Conservation (phyloP, 92 coral and sea anemone genomes). For the Blastomussa wellsi region DNA sequence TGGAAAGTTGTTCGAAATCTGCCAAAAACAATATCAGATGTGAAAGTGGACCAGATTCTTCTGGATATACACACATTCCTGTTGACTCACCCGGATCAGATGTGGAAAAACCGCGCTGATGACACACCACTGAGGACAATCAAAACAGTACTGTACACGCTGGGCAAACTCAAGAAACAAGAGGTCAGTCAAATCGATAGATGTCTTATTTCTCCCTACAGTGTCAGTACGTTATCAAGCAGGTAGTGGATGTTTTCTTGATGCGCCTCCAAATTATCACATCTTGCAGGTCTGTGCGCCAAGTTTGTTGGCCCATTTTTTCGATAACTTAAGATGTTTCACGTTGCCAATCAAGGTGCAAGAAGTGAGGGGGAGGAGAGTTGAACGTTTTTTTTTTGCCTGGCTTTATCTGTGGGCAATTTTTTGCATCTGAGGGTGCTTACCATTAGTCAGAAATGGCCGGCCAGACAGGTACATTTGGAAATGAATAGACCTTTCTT, state of each 20-base stretch:
- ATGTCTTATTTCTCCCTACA: background rate
- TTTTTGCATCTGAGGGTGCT: too few relatives aligned
- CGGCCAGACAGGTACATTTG: too few relatives aligned
- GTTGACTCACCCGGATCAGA: slow-evolving; percentile 86
- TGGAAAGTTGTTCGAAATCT: slow-evolving; percentile 91
- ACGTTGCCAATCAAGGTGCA: too few relatives aligned
- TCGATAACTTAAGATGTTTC: too few relatives aligned
- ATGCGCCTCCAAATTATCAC: too few relatives aligned
- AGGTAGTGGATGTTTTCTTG: background rate
- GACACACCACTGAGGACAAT: slow-evolving; percentile 95
- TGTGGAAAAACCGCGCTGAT: slow-evolving; percentile 93
- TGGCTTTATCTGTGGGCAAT: too few relatives aligned
- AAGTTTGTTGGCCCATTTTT: too few relatives aligned
- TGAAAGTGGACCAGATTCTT: slow-evolving; percentile 82
- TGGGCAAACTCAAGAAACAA: slow-evolving; percentile 83
- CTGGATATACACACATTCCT: slow-evolving; percentile 89
- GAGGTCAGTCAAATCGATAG: slow-evolving; percentile 19
- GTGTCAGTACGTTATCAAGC: background rate
- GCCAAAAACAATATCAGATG: slow-evolving; percentile 70
- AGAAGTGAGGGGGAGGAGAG: too few relatives aligned
- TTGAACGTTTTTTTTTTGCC: too few relatives aligned
- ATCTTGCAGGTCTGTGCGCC: too few relatives aligned
- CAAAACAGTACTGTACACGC: slow-evolving; percentile 85
- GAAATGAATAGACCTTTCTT: too few relatives aligned
- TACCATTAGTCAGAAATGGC: too few relatives aligned